A percentile compares a stretch with the other conserved stretches of the same genome.
phyloP scores from a whole-genome alignment of 1,140 invertebrate species.

The Heliconius himera region DNA sequence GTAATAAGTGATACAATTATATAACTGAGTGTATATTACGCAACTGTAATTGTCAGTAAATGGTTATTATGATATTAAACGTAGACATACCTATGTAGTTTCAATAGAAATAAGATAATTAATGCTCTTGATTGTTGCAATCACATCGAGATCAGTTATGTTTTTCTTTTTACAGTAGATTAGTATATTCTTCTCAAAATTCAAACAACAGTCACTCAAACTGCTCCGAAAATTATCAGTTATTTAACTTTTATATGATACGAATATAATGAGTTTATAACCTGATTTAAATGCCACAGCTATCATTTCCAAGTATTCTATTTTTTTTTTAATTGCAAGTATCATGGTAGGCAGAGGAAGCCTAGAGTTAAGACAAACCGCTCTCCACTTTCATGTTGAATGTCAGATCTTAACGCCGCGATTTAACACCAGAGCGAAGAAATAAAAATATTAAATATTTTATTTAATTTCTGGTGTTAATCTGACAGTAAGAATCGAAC shows the following conservation, averaged over 20 bases:
- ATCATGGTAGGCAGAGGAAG: no score
- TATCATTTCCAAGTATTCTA: neutral
- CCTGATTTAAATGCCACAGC: neutral
- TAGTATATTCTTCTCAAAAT: neutral
- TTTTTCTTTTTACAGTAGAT: neutral
- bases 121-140: neutral
- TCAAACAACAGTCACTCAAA: no score
- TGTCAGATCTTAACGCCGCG: no score
- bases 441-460: no score
- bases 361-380: no score
- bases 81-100: neutral
- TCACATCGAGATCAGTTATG: neutral
- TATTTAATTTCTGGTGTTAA: no score
- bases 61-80: neutral
- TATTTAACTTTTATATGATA: neutral
- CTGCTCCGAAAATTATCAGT: neutral
- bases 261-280: neutral
- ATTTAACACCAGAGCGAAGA: no score
- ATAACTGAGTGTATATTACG: neutral
- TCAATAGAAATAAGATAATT: constrained; percentile 18
- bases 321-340: no score
- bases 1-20: neutral
- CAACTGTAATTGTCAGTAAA: neutral
- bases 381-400: no score
- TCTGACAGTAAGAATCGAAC: no score